Conservation (phyloP, 1,140 invertebrate genomes). For the Trissolcus basalis region DNA sequence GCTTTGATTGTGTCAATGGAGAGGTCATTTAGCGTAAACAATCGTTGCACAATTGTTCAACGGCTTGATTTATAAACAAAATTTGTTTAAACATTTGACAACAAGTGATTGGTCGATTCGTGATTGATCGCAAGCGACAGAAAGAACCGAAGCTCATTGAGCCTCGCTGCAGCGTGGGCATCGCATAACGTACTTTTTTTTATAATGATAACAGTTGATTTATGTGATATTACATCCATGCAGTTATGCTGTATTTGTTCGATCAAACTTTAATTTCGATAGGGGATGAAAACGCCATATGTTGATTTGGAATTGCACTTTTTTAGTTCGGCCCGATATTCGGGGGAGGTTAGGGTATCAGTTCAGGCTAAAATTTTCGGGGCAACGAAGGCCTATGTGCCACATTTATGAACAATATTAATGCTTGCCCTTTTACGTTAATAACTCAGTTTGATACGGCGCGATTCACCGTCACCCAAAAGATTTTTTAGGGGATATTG, state of each 20-base stretch:
- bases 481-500: slow-evolving; percentile 31
- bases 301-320: slow-evolving; percentile 68
- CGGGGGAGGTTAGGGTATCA: slow-evolving; percentile 27
- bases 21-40: slow-evolving; percentile 40
- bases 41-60: not conserved
- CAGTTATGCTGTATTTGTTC: slow-evolving; percentile 11
- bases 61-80: not conserved
- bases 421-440: slow-evolving; percentile 69
- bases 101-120: too few species aligned
- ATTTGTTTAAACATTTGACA: too few species aligned
- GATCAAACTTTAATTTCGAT: slow-evolving; percentile 25
- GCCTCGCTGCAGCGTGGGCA: too few species aligned
- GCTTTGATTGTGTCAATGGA: slow-evolving; percentile 50
- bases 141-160: too few species aligned
- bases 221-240: not conserved
- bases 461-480: slow-evolving; percentile 63
- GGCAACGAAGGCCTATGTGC: slow-evolving; percentile 63
- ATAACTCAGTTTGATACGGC: slow-evolving; percentile 68
- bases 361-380: slow-evolving; percentile 37
- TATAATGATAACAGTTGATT: not conserved
- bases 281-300: slow-evolving; percentile 62
- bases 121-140: too few species aligned
- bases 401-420: slow-evolving; percentile 73
- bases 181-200: not conserved
- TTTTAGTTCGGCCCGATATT: slow-evolving; percentile 45